Percentiles rank a stretch among this genome's conserved stretches.
These are phyloP conservation scores for Drosophila diplacantha DNA, from an alignment of 2,888 invertebrate genomes.

Conservation along the genomic window DNA sequence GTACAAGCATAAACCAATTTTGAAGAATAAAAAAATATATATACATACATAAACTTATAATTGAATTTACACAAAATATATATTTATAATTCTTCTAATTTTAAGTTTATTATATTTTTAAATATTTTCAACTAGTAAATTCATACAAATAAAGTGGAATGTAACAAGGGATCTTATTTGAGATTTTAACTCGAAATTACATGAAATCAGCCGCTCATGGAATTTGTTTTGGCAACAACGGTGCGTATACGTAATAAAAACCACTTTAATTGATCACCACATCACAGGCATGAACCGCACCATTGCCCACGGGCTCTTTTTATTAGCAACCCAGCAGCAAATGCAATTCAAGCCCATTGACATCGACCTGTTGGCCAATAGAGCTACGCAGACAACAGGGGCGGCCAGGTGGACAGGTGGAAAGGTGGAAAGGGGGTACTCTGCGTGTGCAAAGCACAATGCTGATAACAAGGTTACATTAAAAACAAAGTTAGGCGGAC, in stretches of 20 bases:
- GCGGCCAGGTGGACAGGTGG: background rate
- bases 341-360: conserved; percentile 64
- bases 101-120: no score
- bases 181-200: background rate
- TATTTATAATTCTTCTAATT: no score
- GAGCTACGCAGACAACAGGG: background rate
- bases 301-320: conserved; percentile 36
- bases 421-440: background rate
- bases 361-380: conserved; percentile 64
- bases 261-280: conserved; percentile 26
- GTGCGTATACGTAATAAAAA: conserved; percentile 25
- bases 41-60: no score
- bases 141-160: background rate
- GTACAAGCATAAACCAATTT: background rate
- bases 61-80: no score
- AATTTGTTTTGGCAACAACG: conserved; percentile 9
- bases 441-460: conserved; percentile 24
- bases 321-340: conserved; percentile 49
- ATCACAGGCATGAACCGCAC: conserved; percentile 19
- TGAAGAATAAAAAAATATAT: background rate
- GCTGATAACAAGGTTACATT: conserved; percentile 44
- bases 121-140: background rate
- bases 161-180: background rate
- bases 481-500: conserved; percentile 44
- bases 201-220: conserved; percentile 7